Percentiles rank a stretch among this genome's conserved stretches.
Evolutionary conservation across 2,888 invertebrate genomes (phyloP).

Genomic region (Dicranocentrus wangi): DNA sequence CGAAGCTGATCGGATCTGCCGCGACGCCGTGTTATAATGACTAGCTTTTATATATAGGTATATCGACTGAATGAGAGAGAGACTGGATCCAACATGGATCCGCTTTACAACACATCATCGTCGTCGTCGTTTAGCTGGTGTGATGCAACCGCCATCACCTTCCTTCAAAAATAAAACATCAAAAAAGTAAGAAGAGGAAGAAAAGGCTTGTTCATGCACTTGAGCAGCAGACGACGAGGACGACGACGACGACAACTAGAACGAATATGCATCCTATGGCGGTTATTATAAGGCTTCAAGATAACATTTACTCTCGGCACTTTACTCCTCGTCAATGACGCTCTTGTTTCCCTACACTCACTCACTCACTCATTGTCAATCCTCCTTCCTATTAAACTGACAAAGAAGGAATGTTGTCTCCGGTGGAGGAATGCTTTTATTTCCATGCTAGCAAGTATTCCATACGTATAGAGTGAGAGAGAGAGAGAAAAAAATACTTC

Average conservation of each 20-base stretch:
- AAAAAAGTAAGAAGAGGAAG: too few species aligned
- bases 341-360: background rate
- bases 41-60: slow-evolving; percentile 45
- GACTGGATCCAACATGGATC: slow-evolving; percentile 56
- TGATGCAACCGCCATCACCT: slow-evolving; percentile 32
- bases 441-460: too few species aligned
- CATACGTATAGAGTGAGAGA: background rate
- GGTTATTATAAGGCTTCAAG: slow-evolving; percentile 28
- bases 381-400: background rate
- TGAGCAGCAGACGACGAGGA: too few species aligned
- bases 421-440: background rate
- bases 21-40: slow-evolving; percentile 44
- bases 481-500: background rate
- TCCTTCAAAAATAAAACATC: too few species aligned
- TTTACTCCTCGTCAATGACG: slow-evolving; percentile 27
- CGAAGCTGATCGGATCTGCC: slow-evolving; percentile 54
- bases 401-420: background rate
- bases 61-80: slow-evolving; percentile 41
- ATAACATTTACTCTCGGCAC: slow-evolving; percentile 33
- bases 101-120: slow-evolving; percentile 48
- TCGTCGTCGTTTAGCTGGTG: slow-evolving; percentile 48
- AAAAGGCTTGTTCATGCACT: too few species aligned
- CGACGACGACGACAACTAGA: too few species aligned
- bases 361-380: slow-evolving; percentile 3
- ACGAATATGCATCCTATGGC: slow-evolving; percentile 25